These are phyloP conservation scores for Lasioglossum leucozonium DNA, from an alignment of 2,888 invertebrate species.

Conservation along the genomic window DNA sequence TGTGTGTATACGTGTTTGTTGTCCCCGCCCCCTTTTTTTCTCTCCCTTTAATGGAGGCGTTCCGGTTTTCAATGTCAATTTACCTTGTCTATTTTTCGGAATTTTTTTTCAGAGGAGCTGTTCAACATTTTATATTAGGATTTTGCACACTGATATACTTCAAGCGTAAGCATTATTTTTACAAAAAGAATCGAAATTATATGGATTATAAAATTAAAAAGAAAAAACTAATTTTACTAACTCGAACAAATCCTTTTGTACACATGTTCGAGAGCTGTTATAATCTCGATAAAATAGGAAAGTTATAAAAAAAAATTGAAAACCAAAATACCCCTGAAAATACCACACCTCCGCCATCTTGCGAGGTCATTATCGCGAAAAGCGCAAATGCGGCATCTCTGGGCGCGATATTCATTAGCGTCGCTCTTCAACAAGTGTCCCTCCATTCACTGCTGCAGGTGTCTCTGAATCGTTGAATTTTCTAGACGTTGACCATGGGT, in stretches of 20 bases:
- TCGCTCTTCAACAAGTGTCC: slow-evolving; percentile 14
- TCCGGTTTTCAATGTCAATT: not conserved
- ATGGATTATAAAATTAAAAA: no score
- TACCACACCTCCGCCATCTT: not conserved
- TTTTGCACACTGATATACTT: no score
- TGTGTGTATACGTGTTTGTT: not conserved
- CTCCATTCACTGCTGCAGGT: not conserved
- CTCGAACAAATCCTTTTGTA: not conserved
- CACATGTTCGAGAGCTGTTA: not conserved
- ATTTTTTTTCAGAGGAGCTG: not conserved
- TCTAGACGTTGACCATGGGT: not conserved
- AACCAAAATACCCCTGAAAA: not conserved
- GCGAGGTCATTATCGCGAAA: not conserved
- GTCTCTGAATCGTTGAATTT: not conserved
- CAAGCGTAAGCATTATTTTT: no score
- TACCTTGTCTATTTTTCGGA: not conserved
- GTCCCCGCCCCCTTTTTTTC: not conserved
- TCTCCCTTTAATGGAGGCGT: not conserved
- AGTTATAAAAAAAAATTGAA: not conserved
- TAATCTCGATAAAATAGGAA: not conserved
- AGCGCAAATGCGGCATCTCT: not conserved
- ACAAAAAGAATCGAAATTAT: no score
- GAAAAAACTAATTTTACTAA: not conserved
- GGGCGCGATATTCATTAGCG: not conserved
- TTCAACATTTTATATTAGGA: no score